Percentiles rank a stretch among this genome's conserved stretches.
Evolutionary conservation across 2,797 vertebrate genomes (phyloP).

Genomic region (Siniperca scherzeri): DNA sequence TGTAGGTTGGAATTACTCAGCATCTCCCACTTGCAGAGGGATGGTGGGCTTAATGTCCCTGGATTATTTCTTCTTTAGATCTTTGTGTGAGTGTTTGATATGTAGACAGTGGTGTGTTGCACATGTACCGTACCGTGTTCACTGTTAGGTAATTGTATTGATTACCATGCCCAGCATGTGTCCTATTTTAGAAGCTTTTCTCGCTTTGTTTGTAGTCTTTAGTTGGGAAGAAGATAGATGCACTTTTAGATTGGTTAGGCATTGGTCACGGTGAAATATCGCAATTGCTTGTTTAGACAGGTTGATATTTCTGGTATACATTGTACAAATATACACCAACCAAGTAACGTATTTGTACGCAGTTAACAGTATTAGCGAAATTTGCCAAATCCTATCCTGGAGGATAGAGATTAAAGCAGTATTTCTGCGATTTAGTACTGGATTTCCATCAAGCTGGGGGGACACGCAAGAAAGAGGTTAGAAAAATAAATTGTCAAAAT

Average conservation of each 20-base stretch:
- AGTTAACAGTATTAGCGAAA: not conserved
- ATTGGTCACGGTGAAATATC: not conserved
- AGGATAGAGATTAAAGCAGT: slow-evolving; percentile 31
- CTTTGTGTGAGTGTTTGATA: slow-evolving; percentile 52
- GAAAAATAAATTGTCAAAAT: slow-evolving; percentile 16
- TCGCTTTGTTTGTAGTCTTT: slow-evolving; percentile 24
- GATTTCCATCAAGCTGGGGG: slow-evolving; percentile 14
- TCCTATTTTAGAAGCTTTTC: slow-evolving; percentile 33
- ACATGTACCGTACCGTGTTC: slow-evolving; percentile 12
- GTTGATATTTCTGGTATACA: not conserved
- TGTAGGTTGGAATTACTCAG: slow-evolving; percentile 76
- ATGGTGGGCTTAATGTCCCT: slow-evolving; percentile 66
- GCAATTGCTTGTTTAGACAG: not conserved
- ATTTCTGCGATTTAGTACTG: slow-evolving; percentile 6
- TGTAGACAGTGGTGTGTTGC: slow-evolving; percentile 15
- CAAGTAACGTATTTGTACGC: not conserved
- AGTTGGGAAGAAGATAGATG: not conserved
- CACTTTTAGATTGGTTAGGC: not conserved
- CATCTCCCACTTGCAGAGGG: slow-evolving; percentile 62
- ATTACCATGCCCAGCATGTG: slow-evolving; percentile 30
- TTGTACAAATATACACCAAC: not conserved
- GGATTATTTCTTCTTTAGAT: slow-evolving; percentile 74
- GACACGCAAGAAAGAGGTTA: slow-evolving; percentile 5
- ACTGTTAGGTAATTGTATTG: slow-evolving; percentile 35
- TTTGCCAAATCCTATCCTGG: slow-evolving; percentile 14